phyloP scores from a whole-genome alignment of 2,888 invertebrate species.

The Autographa pulchrina region DNA sequence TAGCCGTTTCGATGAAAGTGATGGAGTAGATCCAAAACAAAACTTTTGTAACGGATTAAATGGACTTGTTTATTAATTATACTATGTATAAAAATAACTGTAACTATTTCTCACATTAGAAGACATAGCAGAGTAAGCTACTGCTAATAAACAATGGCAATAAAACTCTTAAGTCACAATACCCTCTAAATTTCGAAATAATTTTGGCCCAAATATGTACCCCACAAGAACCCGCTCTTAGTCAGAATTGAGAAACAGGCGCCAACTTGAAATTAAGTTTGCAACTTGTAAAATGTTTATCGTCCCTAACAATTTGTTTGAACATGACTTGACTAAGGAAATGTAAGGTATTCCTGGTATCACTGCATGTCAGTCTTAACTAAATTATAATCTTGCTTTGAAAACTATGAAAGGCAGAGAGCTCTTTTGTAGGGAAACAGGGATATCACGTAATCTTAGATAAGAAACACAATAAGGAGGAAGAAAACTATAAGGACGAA shows the following conservation, averaged over 20 bases:
- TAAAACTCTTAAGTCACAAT: constrained; percentile 22
- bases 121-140: background rate
- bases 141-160: background rate
- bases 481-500: background rate
- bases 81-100: background rate
- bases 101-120: background rate
- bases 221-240: constrained; percentile 12
- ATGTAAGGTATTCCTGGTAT: constrained; percentile 8
- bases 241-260: constrained; percentile 24
- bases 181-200: constrained; percentile 20
- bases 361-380: background rate
- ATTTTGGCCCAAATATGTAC: constrained; percentile 21
- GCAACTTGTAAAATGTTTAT: constrained; percentile 48
- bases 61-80: too few relatives aligned
- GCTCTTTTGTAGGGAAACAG: background rate
- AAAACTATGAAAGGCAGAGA: background rate
- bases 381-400: background rate
- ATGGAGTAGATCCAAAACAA: too few relatives aligned
- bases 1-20: background rate
- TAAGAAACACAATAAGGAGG: background rate
- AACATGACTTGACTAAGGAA: constrained; percentile 17
- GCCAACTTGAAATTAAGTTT: constrained; percentile 46
- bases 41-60: too few relatives aligned
- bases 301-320: constrained; percentile 24
- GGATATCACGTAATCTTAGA: background rate